Evolutionary conservation across 1,140 invertebrate genomes (phyloP).

Genomic region (Drosophila hydei): DNA sequence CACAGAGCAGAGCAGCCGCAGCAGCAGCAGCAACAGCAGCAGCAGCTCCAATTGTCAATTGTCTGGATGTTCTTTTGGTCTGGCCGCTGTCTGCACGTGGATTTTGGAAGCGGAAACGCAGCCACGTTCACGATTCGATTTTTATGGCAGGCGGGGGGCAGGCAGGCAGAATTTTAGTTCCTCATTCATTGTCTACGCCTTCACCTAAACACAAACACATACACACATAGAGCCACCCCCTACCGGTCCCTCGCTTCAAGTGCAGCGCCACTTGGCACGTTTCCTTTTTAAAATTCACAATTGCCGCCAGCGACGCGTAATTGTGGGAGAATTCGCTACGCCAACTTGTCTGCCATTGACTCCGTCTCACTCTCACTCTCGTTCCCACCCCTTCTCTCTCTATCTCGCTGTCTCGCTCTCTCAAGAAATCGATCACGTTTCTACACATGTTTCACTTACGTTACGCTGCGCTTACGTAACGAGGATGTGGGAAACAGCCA

Average conservation of each 20-base stretch:
- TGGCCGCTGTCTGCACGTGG: slow-evolving; percentile 71
- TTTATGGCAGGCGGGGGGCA: slow-evolving; percentile 60
- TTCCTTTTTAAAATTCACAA: slow-evolving; percentile 82
- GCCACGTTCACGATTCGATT: slow-evolving; percentile 71
- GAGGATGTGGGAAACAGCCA: slow-evolving; percentile 39
- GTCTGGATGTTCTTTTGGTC: slow-evolving; percentile 49
- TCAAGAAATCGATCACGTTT: slow-evolving; percentile 80
- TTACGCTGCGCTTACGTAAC: slow-evolving; percentile 65
- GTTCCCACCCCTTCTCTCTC: slow-evolving; percentile 6
- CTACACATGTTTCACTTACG: slow-evolving; percentile 78
- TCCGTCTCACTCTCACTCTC: neutral
- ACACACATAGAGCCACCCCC: slow-evolving; percentile 2
- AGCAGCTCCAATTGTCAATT: slow-evolving; percentile 46
- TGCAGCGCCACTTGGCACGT: slow-evolving; percentile 67
- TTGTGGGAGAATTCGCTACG: slow-evolving; percentile 77
- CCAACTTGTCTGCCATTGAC: slow-evolving; percentile 58
- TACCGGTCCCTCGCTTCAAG: slow-evolving; percentile 4
- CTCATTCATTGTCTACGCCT: slow-evolving; percentile 71
- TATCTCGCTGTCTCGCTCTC: neutral
- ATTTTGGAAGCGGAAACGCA: slow-evolving; percentile 60
- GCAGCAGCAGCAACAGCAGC: slow-evolving; percentile 22
- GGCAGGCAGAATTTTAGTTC: slow-evolving; percentile 62
- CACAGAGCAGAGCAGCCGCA: slow-evolving; percentile 27
- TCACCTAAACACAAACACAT: slow-evolving; percentile 12
- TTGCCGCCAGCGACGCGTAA: slow-evolving; percentile 71